phyloP scores from a whole-genome alignment of 2,113 vertebrate species.

The Todiramphus chloris region DNA sequence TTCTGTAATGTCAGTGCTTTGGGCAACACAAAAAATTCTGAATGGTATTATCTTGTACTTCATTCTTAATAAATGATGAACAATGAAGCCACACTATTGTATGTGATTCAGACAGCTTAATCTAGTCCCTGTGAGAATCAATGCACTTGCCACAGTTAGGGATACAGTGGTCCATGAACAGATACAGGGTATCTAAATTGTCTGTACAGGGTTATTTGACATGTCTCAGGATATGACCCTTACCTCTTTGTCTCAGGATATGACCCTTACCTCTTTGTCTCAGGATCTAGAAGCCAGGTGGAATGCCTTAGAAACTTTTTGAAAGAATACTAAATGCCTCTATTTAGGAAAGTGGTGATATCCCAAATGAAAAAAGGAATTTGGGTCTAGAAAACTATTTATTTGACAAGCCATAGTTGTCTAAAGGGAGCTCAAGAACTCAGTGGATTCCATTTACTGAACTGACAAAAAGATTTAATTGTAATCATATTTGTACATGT shows the following conservation, averaged over 20 bases:
- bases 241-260: not conserved
- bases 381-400: not conserved
- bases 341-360: not conserved
- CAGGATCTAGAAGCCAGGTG: not conserved
- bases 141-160: too few species aligned
- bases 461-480: not conserved
- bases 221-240: not conserved
- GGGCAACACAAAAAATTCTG: not conserved
- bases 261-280: not conserved
- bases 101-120: not conserved
- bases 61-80: not conserved
- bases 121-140: not conserved
- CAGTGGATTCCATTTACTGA: not conserved
- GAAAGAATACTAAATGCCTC: not conserved
- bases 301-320: not conserved
- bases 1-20: not conserved
- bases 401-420: not conserved
- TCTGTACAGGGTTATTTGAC: not conserved
- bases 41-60: not conserved
- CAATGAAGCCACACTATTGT: not conserved
- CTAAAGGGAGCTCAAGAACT: not conserved
- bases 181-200: not conserved
- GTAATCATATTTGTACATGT: not conserved
- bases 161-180: not conserved
- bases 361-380: not conserved